These are phyloP conservation scores for Bettongia penicillata DNA, from an alignment of 2,113 vertebrate species.

Conservation along the genomic window DNA sequence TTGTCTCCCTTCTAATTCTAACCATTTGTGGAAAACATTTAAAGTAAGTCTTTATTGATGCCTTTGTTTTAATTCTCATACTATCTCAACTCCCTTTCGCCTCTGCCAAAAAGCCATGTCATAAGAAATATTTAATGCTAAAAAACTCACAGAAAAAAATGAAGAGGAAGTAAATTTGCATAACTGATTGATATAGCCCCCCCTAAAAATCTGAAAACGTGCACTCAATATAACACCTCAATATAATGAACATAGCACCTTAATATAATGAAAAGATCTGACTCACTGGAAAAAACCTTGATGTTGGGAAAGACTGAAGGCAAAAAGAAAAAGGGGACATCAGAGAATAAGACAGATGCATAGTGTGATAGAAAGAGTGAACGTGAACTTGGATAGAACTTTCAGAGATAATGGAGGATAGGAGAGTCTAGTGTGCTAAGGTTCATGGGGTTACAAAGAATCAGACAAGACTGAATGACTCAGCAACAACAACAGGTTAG, in stretches of 20 bases:
- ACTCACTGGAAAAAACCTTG: background rate
- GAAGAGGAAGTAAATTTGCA: background rate
- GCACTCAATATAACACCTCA: background rate
- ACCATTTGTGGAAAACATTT: background rate
- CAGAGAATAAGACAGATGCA: too few relatives aligned
- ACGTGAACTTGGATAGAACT: background rate
- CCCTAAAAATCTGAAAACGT: background rate
- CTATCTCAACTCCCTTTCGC: background rate
- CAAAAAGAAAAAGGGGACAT: too few relatives aligned
- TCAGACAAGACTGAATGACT: background rate
- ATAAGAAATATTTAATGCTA: background rate
- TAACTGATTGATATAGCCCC: background rate
- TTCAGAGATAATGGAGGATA: background rate
- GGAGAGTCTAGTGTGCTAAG: background rate
- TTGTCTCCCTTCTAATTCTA: background rate
- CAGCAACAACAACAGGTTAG: background rate
- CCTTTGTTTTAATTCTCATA: background rate
- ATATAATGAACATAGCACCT: background rate
- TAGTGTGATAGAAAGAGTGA: background rate
- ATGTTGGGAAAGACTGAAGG: background rate
- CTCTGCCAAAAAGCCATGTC: background rate
- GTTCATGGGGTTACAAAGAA: background rate
- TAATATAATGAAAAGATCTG: background rate
- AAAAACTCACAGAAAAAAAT: background rate
- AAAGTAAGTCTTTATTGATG: background rate